These are phyloP conservation scores for Alsophila aescularia DNA, from an alignment of 2,888 invertebrate species.

Conservation along the genomic window DNA sequence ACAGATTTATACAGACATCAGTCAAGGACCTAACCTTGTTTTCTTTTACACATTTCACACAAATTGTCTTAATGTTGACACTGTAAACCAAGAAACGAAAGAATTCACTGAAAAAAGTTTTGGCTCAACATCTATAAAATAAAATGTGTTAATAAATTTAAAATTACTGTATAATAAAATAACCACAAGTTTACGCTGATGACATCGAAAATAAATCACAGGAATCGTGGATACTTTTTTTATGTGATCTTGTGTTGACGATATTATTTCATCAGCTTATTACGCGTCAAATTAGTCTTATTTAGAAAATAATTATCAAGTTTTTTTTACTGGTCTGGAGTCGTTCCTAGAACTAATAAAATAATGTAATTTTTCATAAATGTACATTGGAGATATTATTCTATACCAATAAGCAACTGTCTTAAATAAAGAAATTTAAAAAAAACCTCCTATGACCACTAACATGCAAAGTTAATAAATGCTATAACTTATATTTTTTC, in stretches of 20 bases:
- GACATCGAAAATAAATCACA: conserved; percentile 19
- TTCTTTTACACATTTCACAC: neutral
- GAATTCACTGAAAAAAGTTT: conserved; percentile 37
- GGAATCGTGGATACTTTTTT: conserved; percentile 1
- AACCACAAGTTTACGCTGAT: conserved; percentile 46
- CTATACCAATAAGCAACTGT: too few relatives aligned
- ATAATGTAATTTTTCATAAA: neutral
- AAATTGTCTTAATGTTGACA: conserved; percentile 9
- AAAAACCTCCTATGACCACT: too few relatives aligned
- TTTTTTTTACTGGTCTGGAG: too few relatives aligned
- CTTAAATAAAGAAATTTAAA: too few relatives aligned
- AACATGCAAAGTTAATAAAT: too few relatives aligned
- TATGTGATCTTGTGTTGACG: neutral
- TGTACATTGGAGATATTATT: too few relatives aligned
- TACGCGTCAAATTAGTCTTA: neutral
- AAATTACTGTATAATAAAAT: conserved; percentile 61
- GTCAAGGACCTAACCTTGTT: neutral
- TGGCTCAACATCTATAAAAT: conserved; percentile 66
- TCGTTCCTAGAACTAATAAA: too few relatives aligned
- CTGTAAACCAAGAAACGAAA: conserved; percentile 13
- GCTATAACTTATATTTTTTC: too few relatives aligned
- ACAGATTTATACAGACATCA: too few relatives aligned
- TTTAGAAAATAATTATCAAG: too few relatives aligned
- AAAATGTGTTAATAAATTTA: conserved; percentile 63
- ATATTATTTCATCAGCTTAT: neutral